phyloP scores from a whole-genome alignment of 2,888 invertebrate genomes.

The Phalera bucephala region DNA sequence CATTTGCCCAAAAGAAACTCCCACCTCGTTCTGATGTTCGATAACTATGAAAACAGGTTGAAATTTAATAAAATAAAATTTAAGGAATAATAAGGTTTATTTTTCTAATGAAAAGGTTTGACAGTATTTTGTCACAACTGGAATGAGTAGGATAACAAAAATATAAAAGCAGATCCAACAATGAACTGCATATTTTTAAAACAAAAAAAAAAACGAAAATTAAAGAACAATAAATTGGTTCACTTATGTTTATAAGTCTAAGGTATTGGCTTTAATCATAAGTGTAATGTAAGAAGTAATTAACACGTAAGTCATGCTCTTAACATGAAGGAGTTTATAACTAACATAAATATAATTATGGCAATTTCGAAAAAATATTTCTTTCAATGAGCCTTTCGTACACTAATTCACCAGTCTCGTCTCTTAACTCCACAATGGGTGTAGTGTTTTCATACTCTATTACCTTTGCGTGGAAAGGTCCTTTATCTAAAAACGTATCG shows the following conservation, averaged over 20 bases:
- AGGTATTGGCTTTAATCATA: no score
- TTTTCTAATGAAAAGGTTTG: not conserved
- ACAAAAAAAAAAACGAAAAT: no score
- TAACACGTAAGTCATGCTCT: no score
- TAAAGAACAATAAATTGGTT: no score
- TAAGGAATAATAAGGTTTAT: not conserved
- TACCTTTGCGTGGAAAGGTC: slow-evolving; percentile 58
- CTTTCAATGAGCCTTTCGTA: slow-evolving; percentile 56
- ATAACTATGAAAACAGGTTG: no score
- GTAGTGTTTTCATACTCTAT: slow-evolving; percentile 33
- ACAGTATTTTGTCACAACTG: not conserved
- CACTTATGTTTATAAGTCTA: no score
- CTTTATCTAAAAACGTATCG: slow-evolving; percentile 53
- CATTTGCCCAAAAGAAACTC: slow-evolving; percentile 55
- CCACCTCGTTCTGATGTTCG: slow-evolving; percentile 1
- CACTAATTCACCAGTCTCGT: slow-evolving; percentile 46
- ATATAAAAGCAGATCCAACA: no score
- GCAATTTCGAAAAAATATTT: no score
- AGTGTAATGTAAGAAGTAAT: no score
- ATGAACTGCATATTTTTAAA: no score
- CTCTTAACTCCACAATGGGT: slow-evolving; percentile 56
- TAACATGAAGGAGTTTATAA: no score
- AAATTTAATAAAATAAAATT: not conserved
- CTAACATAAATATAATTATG: no score
- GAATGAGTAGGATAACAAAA: not conserved